Percentiles rank a stretch among this genome's conserved stretches.
Evolutionary conservation across 2,113 vertebrate species (phyloP).

Genomic region (Seriola dumerili): DNA sequence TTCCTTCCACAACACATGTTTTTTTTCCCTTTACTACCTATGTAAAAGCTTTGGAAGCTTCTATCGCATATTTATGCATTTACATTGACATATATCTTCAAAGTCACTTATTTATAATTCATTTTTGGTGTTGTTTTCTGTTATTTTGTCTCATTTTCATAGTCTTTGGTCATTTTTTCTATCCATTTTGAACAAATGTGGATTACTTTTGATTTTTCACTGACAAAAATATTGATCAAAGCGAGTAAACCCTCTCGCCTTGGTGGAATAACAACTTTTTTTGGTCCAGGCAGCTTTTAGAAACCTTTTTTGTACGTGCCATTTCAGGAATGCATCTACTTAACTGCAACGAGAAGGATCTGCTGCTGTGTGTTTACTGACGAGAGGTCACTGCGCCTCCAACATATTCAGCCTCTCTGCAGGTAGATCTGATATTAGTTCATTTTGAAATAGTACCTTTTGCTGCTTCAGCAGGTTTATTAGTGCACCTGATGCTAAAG

Average conservation of each 20-base stretch:
- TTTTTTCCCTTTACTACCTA: not conserved
- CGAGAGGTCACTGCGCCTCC: not conserved
- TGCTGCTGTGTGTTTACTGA: not conserved
- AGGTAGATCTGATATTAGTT: not conserved
- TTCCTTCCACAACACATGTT: not conserved
- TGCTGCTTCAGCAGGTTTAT: not conserved
- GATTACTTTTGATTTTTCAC: too few relatives aligned
- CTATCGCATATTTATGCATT: not conserved
- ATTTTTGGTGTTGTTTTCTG: not conserved
- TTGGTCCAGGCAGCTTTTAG: not conserved
- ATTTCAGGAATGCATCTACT: not conserved
- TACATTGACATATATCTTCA: not conserved
- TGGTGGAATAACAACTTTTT: not conserved
- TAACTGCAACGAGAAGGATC: not conserved
- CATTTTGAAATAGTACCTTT: not conserved
- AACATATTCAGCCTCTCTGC: not conserved
- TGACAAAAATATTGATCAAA: not conserved
- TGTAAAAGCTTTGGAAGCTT: not conserved
- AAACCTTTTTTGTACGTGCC: too few relatives aligned
- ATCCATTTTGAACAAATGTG: not conserved
- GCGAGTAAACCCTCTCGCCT: not conserved
- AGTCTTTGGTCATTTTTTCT: not conserved
- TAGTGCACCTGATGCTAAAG: not conserved
- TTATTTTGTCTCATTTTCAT: not conserved
- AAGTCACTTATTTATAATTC: not conserved